Base-by-base conservation (phyloP, 2,113 vertebrate species). In the Oreochromis niloticus region DNA sequence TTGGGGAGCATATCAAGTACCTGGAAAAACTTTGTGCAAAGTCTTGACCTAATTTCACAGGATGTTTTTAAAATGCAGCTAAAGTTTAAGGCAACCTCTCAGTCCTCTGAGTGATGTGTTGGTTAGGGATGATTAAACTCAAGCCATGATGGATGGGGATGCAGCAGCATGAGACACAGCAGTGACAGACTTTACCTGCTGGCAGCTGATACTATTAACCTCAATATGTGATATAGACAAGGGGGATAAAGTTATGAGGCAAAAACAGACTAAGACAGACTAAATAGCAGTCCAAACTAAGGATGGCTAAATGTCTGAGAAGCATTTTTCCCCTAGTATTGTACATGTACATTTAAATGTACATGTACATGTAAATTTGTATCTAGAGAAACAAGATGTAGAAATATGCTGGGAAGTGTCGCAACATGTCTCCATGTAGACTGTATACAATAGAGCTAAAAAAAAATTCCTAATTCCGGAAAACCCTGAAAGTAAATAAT, bases 71-170 rank as follows among this genome's bases (percentile, higher is more conserved):
- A 85, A 66, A 57, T 83, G 19, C 48, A 41, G 16, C 39, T 68
- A 50, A 59, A 22, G 80, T 89, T 83, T 50, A 22, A 19, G 6
- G 19, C 32, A 19, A 41, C 55, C 22, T 79, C 36, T 57, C 71
- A 13, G 32, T n/a, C 19, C 12, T 82, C 22, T 84, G 80, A 80
- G 78, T n/a, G 63, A 81, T 36, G 83, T 12, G 14, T 82, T 82
- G 57, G 85, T 86, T 86, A 39, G 36, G 82, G 80, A 71, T 88
- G 89, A 91, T 90, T 83, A 91, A 54, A 43, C 59, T 13, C 27
- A 36, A 50, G 19, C 22, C 7, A 22, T 82, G 88, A 88, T 81
- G 59, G 71, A 81, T 68, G 68, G 16, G 2, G 83, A 89, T 10
- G 43, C 80, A 85, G 84, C 87, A 56, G 75, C 46, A 14, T 68